Conservation (phyloP, 2,888 invertebrate genomes). For the Pseudanteris insignis region DNA sequence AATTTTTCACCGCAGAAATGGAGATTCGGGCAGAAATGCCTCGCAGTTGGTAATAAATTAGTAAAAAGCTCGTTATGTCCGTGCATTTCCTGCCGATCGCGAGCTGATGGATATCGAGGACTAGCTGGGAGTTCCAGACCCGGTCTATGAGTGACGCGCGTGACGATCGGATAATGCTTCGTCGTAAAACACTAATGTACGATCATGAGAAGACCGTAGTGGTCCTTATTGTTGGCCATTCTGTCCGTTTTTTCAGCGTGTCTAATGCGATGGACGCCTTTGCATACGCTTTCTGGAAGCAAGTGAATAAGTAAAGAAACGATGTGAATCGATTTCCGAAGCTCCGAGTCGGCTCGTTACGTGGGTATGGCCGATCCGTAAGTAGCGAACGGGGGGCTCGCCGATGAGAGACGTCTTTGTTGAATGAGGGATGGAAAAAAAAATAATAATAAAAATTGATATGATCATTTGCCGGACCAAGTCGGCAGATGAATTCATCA, state of each 20-base stretch:
- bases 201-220: constrained; percentile 57
- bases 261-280: constrained; percentile 50
- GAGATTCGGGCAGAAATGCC: background rate
- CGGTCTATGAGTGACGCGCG: constrained; percentile 56
- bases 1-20: background rate
- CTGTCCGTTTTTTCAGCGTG: constrained; percentile 49
- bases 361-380: constrained; percentile 20
- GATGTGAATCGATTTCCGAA: constrained; percentile 40
- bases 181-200: constrained; percentile 65
- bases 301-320: constrained; percentile 25
- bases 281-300: constrained; percentile 42
- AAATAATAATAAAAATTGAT: constrained; percentile 32
- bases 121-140: constrained; percentile 28
- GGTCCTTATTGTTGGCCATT: constrained; percentile 50
- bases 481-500: constrained; percentile 36
- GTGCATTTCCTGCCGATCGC: constrained; percentile 21
- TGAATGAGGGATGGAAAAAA: too few relatives aligned
- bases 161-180: constrained; percentile 57
- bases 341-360: constrained; percentile 26
- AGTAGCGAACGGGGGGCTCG: constrained; percentile 6
- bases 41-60: constrained; percentile 18
- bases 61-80: constrained; percentile 17
- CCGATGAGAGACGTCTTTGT: constrained; percentile 11
- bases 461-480: constrained; percentile 32
- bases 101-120: constrained; percentile 22